A percentile compares a stretch with the other conserved stretches of the same genome.
phyloP scores from a whole-genome alignment of 2,888 invertebrate genomes.

The Dermolepida albohirtum region DNA sequence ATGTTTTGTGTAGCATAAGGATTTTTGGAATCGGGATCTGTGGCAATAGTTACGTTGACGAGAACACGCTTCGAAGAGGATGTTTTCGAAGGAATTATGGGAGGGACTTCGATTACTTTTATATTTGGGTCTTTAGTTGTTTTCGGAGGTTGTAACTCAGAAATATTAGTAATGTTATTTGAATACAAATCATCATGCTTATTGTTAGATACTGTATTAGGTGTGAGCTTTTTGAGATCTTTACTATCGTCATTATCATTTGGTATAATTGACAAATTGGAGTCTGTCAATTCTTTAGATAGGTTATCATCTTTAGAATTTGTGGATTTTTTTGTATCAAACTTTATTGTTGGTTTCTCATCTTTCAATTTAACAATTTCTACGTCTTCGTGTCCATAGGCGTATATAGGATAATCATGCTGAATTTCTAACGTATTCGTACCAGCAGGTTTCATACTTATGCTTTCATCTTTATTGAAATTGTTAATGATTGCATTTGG shows the following conservation, averaged over 20 bases:
- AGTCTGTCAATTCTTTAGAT: slow-evolving; percentile 60
- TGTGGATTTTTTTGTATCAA: background rate
- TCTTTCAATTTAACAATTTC: slow-evolving; percentile 65
- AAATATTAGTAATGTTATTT: slow-evolving; percentile 53
- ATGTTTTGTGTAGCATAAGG: slow-evolving; percentile 72
- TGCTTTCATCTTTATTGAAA: slow-evolving; percentile 45
- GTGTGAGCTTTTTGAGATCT: slow-evolving; percentile 51
- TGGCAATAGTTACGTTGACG: slow-evolving; percentile 85
- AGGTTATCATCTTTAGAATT: slow-evolving; percentile 41
- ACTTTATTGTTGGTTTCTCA: slow-evolving; percentile 48
- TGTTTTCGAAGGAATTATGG: slow-evolving; percentile 60
- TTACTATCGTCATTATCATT: slow-evolving; percentile 36
- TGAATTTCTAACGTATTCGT: slow-evolving; percentile 60
- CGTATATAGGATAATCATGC: slow-evolving; percentile 63
- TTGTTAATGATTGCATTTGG: slow-evolving; percentile 12
- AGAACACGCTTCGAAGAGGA: slow-evolving; percentile 72
- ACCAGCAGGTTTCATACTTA: slow-evolving; percentile 51
- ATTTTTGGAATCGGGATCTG: slow-evolving; percentile 71
- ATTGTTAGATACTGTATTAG: slow-evolving; percentile 39
- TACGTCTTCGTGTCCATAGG: slow-evolving; percentile 64
- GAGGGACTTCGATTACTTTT: slow-evolving; percentile 58
- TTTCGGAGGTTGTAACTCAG: slow-evolving; percentile 27
- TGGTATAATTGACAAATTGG: slow-evolving; percentile 53
- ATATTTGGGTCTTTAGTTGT: background rate
- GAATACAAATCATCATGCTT: slow-evolving; percentile 48